A percentile compares a stretch with the other conserved stretches of the same genome.
phyloP scores from a whole-genome alignment of 2,797 vertebrate species.

The Phoxinus dragarum region DNA sequence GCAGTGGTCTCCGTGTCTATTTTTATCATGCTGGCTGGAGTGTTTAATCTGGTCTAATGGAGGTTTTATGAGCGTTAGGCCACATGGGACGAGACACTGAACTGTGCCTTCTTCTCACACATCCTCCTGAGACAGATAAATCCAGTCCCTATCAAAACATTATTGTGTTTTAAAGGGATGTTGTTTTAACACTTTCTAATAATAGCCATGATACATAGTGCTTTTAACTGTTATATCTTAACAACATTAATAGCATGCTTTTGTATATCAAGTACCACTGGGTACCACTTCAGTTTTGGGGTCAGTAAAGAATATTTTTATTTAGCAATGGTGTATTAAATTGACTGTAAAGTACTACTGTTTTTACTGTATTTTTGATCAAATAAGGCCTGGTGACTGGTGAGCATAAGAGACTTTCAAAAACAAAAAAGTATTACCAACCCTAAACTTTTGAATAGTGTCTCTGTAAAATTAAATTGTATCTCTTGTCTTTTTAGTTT shows the following conservation, averaged over 20 bases:
- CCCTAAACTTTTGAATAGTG: not conserved
- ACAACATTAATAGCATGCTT: not conserved
- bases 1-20: slow-evolving; percentile 36
- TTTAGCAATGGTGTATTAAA: no score
- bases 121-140: slow-evolving; percentile 3
- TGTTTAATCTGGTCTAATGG: slow-evolving; percentile 61
- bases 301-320: not conserved
- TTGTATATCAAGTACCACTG: not conserved
- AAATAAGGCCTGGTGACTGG: not conserved
- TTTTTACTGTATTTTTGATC: not conserved
- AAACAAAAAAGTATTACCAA: not conserved
- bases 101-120: not conserved
- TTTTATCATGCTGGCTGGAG: slow-evolving; percentile 29
- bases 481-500: not conserved
- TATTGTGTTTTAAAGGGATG: slow-evolving; percentile 6
- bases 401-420: not conserved
- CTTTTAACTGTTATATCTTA: not conserved
- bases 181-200: slow-evolving; percentile 5
- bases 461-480: not conserved
- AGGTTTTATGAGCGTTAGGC: slow-evolving; percentile 56
- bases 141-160: slow-evolving; percentile 11
- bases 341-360: not conserved
- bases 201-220: not conserved
- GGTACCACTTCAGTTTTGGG: not conserved
- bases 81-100: slow-evolving; percentile 22